A percentile compares a stretch with the other conserved stretches of the same genome.
These are phyloP conservation scores for Gallinago stenura DNA, from an alignment of 2,797 vertebrate species.

Conservation along the genomic window DNA sequence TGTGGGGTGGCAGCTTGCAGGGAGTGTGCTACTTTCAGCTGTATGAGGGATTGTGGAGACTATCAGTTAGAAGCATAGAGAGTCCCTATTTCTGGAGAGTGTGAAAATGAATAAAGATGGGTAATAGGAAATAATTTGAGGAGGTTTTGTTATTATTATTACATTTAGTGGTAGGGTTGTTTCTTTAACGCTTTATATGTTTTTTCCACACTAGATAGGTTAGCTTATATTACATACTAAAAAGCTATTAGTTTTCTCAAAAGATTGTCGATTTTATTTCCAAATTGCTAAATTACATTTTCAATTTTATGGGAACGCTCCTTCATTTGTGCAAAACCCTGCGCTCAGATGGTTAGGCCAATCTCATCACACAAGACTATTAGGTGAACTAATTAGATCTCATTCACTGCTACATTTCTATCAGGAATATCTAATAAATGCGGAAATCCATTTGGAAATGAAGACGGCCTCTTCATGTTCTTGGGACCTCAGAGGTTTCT, in stretches of 20 bases:
- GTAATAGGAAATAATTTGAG: conserved; percentile 32
- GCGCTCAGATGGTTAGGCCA: conserved; percentile 1
- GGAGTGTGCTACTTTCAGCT: background rate
- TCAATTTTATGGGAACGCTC: conserved; percentile 57
- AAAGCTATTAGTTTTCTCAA: conserved; percentile 66
- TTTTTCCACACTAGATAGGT: conserved; percentile 27
- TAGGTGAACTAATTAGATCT: conserved; percentile 63
- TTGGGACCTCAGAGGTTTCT: background rate
- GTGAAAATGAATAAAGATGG: background rate
- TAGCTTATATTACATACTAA: conserved; percentile 30
- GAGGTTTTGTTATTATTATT: conserved; percentile 55
- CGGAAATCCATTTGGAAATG: conserved; percentile 47
- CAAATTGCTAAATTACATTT: conserved; percentile 65
- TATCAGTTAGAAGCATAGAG: background rate
- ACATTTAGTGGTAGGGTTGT: conserved; percentile 8
- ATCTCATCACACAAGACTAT: conserved; percentile 48
- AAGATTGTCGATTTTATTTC: conserved; percentile 47
- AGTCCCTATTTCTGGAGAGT: background rate
- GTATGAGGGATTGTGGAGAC: background rate
- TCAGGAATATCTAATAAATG: conserved; percentile 46
- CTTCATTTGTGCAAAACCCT: conserved; percentile 67
- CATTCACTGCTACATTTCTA: conserved; percentile 1
- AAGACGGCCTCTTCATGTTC: background rate
- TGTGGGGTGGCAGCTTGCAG: background rate
- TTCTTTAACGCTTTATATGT: conserved; percentile 3